A percentile compares a stretch with the other conserved stretches of the same genome.
Evolutionary conservation across 2,888 invertebrate genomes (phyloP).

Genomic region (Trachelus troglodyta): DNA sequence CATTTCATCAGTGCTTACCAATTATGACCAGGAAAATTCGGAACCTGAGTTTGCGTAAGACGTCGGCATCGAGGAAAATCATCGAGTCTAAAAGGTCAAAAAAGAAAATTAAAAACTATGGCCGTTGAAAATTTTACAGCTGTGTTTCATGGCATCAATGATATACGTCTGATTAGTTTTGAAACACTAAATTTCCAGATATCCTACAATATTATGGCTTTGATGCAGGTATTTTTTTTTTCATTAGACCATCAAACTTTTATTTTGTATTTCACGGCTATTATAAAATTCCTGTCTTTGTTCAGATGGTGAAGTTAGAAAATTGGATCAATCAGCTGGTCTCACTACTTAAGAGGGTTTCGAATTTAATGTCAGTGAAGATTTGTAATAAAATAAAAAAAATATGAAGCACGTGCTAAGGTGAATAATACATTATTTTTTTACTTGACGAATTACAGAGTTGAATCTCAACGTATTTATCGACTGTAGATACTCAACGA

Average conservation of each 20-base stretch:
- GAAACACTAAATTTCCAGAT: conserved; percentile 49
- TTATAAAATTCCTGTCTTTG: conserved; percentile 2
- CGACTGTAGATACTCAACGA: conserved; percentile 72
- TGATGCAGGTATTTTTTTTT: conserved; percentile 66
- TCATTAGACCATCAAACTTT: background rate
- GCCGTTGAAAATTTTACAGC: too few species aligned
- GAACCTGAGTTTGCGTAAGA: too few species aligned
- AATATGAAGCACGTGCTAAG: conserved; percentile 79
- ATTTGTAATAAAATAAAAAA: conserved; percentile 75
- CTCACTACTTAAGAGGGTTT: conserved; percentile 70
- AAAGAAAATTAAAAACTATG: too few species aligned
- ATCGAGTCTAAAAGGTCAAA: too few species aligned
- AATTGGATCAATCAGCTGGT: conserved; percentile 69
- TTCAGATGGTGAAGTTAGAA: conserved; percentile 75
- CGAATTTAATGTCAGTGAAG: conserved; percentile 73
- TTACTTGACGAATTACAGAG: background rate
- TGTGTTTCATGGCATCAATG: too few species aligned
- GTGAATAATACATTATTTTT: conserved; percentile 54
- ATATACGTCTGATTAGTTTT: conserved; percentile 53
- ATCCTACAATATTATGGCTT: conserved; percentile 70
- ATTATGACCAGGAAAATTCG: too few species aligned
- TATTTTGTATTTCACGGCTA: background rate
- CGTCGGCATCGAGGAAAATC: too few species aligned
- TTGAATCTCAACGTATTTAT: background rate
- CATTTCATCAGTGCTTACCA: too few species aligned